phyloP scores from a whole-genome alignment of 1,140 invertebrate genomes.

The Lysiphlebus fabarum region DNA sequence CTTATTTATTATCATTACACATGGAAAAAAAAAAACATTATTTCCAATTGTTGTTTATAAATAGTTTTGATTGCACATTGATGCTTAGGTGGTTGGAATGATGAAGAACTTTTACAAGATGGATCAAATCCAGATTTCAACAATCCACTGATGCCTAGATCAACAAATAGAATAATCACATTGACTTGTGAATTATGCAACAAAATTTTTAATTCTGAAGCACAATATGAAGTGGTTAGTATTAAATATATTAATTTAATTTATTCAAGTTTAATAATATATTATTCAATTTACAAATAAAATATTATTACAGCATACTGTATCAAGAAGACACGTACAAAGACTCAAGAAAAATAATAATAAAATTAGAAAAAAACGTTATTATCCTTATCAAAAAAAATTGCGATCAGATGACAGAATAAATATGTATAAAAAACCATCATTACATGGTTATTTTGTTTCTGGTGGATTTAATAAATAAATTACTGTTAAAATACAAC shows the following conservation, averaged over 20 bases:
- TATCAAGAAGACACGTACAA: constrained; percentile 46
- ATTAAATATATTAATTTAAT: constrained; percentile 16
- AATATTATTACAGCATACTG: constrained; percentile 44
- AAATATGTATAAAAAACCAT: constrained; percentile 24
- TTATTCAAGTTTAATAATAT: background rate
- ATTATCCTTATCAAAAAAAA: constrained; percentile 47
- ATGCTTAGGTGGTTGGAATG: constrained; percentile 53
- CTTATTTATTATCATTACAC: constrained; percentile 55
- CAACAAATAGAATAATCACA: background rate
- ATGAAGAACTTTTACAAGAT: constrained; percentile 26
- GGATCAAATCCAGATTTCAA: constrained; percentile 9
- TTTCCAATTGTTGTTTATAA: constrained; percentile 53
- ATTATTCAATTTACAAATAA: constrained; percentile 18
- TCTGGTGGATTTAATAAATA: constrained; percentile 35
- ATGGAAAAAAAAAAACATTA: too few species aligned
- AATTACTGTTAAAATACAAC: too few species aligned
- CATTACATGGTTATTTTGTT: constrained; percentile 42
- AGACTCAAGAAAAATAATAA: constrained; percentile 33
- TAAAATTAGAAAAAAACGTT: constrained; percentile 40
- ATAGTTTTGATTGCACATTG: constrained; percentile 57
- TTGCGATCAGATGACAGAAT: constrained; percentile 26
- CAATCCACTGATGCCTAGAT: background rate
- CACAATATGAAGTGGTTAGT: constrained; percentile 49
- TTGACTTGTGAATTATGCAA: constrained; percentile 47
- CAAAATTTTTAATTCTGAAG: constrained; percentile 51